These are phyloP conservation scores for Ciconia stormi DNA, from an alignment of 2,113 vertebrate species.

Conservation along the genomic window DNA sequence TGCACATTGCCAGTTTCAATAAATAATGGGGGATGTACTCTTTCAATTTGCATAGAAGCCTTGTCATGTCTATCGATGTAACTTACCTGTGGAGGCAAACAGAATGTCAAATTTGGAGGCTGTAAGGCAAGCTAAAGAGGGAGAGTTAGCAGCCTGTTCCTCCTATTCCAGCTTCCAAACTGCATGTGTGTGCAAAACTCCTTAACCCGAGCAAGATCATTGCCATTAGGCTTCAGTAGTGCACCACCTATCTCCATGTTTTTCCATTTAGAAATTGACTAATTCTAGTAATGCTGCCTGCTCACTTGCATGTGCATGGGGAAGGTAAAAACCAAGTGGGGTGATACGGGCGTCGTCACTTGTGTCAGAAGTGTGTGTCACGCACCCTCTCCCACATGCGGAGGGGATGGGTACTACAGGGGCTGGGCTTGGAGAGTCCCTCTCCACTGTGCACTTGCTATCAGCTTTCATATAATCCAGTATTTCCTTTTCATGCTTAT, in stretches of 20 bases:
- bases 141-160: not conserved
- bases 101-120: not conserved
- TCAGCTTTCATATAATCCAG: not conserved
- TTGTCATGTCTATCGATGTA: not conserved
- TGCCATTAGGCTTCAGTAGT: not conserved
- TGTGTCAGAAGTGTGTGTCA: not conserved
- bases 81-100: not conserved
- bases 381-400: rapidly evolving
- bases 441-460: not conserved
- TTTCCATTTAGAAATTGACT: not conserved
- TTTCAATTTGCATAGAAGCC: not conserved
- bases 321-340: not conserved
- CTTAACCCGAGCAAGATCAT: not conserved
- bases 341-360: rapidly evolving
- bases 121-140: not conserved
- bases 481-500: not conserved
- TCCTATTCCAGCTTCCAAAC: not conserved
- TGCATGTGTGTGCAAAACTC: rapidly evolving
- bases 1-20: not conserved
- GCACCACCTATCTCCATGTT: rapidly evolving
- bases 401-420: not conserved
- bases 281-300: not conserved
- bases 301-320: not conserved
- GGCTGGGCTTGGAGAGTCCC: not conserved
- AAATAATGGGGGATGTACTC: not conserved